Base-by-base conservation (phyloP, 2,888 invertebrate species). In the Drosophila picticornis region DNA sequence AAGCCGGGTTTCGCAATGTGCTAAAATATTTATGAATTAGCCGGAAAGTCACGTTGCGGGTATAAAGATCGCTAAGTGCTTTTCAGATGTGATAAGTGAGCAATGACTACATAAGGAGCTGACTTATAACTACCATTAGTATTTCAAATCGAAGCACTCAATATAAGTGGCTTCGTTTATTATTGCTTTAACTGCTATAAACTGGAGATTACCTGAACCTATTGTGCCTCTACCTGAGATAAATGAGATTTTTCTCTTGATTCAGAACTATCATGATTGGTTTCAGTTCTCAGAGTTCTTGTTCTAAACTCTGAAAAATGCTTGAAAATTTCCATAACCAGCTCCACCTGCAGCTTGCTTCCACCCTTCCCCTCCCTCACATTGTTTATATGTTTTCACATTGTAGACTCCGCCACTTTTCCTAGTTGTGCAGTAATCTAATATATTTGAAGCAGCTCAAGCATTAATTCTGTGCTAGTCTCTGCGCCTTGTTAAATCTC, bases 11-110 rank as follows among this genome's bases (percentile, higher is more conserved):
- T 56, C 55, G 56, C 53, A 71, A 75, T 56, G 81, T 80, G 84
- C 67, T 83, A 83, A 84, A 81, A 82, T 70, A 82, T 84, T 84
- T 70, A 81, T 84, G 82, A 81, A 84, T 78, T 78, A 78, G 52
- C 62, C 56, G 46, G 75, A 82, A 84, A 80, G 58, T n/a, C 67
- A 34, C 60, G 75, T 62, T 72, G 32, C 69, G 27, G 40, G 55
- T 63, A 67, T 79, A 57, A 51, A 67, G 36, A 60, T 74, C 53
- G 55, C 50, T n/a, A 65, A 56, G 56, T 56, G 56, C 25, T 56
- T 38, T 13, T 7, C 22, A 57, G 43, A 31, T 38, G 38, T 58
- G 32, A 46, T 46, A 38, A 32, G 22, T 59, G 34, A 53, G 25
- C 46, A 57, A 48, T 70, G 19, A 50, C 48, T 19, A 9, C 2